These are phyloP conservation scores for Rhinopithecus roxellana DNA, from an alignment of 2,113 vertebrate species.

Conservation along the genomic window DNA sequence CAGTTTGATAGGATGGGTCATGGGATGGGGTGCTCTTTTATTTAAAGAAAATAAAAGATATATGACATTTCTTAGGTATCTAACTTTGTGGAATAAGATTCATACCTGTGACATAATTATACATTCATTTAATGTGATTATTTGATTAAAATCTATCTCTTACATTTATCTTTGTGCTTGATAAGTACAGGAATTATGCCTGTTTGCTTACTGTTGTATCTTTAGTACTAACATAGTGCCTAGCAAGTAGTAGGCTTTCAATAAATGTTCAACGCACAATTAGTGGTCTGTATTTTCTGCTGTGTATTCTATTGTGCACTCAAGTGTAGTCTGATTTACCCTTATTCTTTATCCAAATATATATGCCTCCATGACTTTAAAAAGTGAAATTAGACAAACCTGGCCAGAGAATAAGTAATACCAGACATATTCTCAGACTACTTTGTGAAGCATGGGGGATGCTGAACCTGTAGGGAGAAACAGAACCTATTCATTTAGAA, in stretches of 20 bases:
- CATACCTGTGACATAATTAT: not conserved
- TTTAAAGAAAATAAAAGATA: not conserved
- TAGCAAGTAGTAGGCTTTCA: not conserved
- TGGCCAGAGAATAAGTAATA: not conserved
- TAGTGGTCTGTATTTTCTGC: not conserved
- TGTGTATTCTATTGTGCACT: not conserved
- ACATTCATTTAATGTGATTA: not conserved
- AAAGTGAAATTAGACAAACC: not conserved
- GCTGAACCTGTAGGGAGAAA: not conserved
- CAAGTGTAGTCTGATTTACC: not conserved
- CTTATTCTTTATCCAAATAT: not conserved
- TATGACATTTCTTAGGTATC: not conserved
- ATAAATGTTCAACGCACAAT: not conserved
- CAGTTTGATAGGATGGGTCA: not conserved
- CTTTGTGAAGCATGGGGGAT: not conserved
- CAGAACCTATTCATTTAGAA: not conserved
- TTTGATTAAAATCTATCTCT: not conserved
- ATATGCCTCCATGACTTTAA: not conserved
- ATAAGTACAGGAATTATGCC: not conserved
- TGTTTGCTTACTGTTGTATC: not conserved
- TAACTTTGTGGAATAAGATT: not conserved
- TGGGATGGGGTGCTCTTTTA: not conserved
- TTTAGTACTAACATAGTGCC: not conserved
- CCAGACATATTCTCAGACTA: not conserved
- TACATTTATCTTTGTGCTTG: not conserved